A percentile compares a stretch with the other conserved stretches of the same genome.
Evolutionary conservation across 2,888 invertebrate species (phyloP).

Genomic region (Anthrax anthrax): DNA sequence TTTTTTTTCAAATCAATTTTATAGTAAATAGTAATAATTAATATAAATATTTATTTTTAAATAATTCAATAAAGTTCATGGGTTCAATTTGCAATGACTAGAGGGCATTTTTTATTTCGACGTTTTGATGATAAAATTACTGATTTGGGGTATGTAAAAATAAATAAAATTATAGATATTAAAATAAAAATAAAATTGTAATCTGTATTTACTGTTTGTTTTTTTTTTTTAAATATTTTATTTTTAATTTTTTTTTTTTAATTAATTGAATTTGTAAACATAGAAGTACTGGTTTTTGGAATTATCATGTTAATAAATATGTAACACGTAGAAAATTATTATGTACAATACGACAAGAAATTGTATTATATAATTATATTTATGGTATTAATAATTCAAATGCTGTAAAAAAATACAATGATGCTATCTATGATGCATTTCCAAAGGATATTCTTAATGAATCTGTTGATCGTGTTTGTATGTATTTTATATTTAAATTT

Average conservation of each 20-base stretch:
- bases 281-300: constrained; percentile 8
- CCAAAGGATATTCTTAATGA: constrained; percentile 4
- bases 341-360: constrained; percentile 6
- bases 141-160: constrained; percentile 2
- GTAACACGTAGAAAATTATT: constrained; percentile 4
- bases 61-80: too few species aligned
- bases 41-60: too few species aligned
- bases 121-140: constrained; percentile 4
- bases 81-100: constrained; percentile 7
- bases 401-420: constrained; percentile 7
- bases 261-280: neutral
- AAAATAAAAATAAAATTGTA: too few species aligned
- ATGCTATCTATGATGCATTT: constrained; percentile 10
- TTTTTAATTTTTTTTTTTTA: neutral
- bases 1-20: too few species aligned
- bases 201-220: too few species aligned
- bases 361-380: constrained; percentile 6
- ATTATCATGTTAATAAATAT: constrained; percentile 3
- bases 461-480: constrained; percentile 7
- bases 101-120: constrained; percentile 5
- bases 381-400: constrained; percentile 4
- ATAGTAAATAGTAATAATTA: too few species aligned
- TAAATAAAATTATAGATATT: too few species aligned
- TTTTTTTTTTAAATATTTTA: neutral
- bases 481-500: neutral